These are phyloP conservation scores for Phalacrocorax pelagicus DNA, from an alignment of 2,113 vertebrate genomes.

Conservation along the genomic window DNA sequence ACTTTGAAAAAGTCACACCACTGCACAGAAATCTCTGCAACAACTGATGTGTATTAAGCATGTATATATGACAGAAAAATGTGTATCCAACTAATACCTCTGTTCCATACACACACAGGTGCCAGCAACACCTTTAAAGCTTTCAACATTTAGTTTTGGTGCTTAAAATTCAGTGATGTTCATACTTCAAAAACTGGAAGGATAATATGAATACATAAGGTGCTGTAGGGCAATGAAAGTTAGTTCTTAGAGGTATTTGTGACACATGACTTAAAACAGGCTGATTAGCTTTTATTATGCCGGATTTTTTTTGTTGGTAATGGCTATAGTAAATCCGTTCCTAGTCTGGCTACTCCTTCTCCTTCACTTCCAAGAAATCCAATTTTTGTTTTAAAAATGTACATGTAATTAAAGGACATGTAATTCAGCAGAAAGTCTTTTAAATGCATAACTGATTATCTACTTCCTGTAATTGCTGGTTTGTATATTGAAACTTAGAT, in stretches of 20 bases:
- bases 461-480: conserved; percentile 71
- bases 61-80: background rate
- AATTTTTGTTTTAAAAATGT: conserved; percentile 41
- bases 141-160: background rate
- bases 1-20: background rate
- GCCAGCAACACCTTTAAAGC: background rate
- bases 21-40: background rate
- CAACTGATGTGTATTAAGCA: background rate
- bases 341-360: background rate
- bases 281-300: conserved; percentile 11
- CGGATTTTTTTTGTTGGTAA: background rate
- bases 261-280: background rate
- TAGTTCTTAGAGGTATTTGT: conserved; percentile 15
- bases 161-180: background rate
- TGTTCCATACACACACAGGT: background rate
- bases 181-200: background rate
- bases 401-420: conserved; percentile 63
- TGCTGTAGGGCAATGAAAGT: background rate
- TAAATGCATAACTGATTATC: conserved; percentile 71
- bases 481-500: conserved; percentile 69
- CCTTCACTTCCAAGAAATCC: conserved; percentile 48
- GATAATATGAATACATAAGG: background rate
- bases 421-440: conserved; percentile 65
- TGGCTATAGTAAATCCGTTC: background rate
- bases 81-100: background rate